These are phyloP conservation scores for Cosmorhoe ocellata DNA, from an alignment of 2,888 invertebrate species.

Conservation along the genomic window DNA sequence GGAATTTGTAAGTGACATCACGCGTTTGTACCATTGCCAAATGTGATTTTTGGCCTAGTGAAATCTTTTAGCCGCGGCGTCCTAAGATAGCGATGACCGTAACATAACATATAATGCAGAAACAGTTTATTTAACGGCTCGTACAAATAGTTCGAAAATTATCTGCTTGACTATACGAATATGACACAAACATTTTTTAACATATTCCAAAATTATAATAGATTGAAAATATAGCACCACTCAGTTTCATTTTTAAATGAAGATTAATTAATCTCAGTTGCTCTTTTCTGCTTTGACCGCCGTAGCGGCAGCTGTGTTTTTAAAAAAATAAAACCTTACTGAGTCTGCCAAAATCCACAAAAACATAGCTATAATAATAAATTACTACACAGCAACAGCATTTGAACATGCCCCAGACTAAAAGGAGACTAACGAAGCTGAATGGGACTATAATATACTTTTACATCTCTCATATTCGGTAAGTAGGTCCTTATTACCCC, in stretches of 20 bases:
- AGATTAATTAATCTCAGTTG: too few species aligned
- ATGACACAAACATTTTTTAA: too few species aligned
- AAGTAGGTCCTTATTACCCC: too few species aligned
- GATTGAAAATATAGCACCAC: too few species aligned
- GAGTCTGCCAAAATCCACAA: conserved; percentile 12
- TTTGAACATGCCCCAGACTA: background rate
- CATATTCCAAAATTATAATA: too few species aligned
- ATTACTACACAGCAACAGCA: background rate
- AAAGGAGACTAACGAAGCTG: background rate
- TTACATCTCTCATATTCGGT: too few species aligned
- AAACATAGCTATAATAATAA: background rate
- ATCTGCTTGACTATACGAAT: too few species aligned
- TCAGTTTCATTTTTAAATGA: too few species aligned
- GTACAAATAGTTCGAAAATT: too few species aligned
- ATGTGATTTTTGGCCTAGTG: conserved; percentile 26
- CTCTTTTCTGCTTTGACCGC: background rate
- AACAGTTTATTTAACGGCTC: too few species aligned
- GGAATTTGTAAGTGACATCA: conserved; percentile 22
- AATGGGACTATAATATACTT: too few species aligned
- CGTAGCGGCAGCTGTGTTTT: background rate
- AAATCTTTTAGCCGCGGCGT: conserved; percentile 8
- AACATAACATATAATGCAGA: background rate
- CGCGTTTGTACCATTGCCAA: conserved; percentile 28
- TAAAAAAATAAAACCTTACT: background rate
- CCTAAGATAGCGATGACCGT: background rate